A percentile compares a stretch with the other conserved stretches of the same genome.
phyloP scores from a whole-genome alignment of 2,113 vertebrate genomes.

The Sarotherodon lohbergeri region DNA sequence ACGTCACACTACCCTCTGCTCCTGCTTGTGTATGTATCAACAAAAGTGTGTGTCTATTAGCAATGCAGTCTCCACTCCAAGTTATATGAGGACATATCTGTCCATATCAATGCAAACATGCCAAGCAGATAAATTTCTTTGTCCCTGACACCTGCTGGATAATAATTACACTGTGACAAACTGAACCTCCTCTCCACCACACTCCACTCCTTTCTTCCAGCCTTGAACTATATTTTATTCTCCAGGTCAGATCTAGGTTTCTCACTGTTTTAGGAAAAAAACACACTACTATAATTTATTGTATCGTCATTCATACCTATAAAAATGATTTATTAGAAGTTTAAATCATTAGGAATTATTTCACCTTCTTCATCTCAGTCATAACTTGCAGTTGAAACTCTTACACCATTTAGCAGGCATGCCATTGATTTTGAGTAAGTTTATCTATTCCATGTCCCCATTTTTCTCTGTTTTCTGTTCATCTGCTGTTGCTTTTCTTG shows the following conservation, averaged over 20 bases:
- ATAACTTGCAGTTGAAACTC: neutral
- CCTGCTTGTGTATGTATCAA: conserved; percentile 85
- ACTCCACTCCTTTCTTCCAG: neutral
- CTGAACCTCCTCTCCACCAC: neutral
- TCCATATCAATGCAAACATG: neutral
- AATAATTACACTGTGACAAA: neutral
- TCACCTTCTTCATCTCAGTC: neutral
- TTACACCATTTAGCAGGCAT: neutral
- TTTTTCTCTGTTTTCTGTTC: neutral
- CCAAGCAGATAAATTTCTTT: neutral
- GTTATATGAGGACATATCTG: neutral
- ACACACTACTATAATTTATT: neutral
- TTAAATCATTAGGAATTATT: neutral
- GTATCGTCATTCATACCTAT: neutral
- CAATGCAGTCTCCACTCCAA: neutral
- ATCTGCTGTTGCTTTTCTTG: neutral
- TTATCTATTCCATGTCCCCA: neutral
- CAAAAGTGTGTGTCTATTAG: neutral
- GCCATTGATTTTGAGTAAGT: neutral
- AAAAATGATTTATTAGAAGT: neutral
- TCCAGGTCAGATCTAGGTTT: neutral
- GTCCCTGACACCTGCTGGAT: neutral
- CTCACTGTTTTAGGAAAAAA: neutral
- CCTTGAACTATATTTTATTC: neutral
- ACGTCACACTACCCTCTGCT: conserved; percentile 85